Percentiles rank a stretch among this genome's conserved stretches.
These are phyloP conservation scores for Lithophane leautieri DNA, from an alignment of 2,888 invertebrate species.

Conservation along the genomic window DNA sequence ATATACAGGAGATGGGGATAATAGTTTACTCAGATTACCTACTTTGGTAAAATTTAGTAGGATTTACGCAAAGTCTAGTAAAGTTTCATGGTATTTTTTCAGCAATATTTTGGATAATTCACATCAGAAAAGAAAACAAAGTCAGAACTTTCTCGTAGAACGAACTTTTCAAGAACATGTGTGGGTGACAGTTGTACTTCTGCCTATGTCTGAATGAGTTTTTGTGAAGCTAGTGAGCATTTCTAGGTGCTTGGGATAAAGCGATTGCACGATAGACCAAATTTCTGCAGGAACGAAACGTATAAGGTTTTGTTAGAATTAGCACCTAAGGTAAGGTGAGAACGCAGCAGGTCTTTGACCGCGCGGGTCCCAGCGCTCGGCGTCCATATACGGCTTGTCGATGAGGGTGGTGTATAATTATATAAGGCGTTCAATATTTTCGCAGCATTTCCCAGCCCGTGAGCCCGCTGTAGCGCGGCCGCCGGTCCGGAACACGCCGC, in stretches of 20 bases:
- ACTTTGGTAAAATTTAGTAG: neutral
- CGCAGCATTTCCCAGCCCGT: slow-evolving; percentile 82
- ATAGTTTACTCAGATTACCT: neutral
- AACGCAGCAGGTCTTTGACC: slow-evolving; percentile 63
- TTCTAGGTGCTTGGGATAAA: neutral
- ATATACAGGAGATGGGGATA: slow-evolving; percentile 48
- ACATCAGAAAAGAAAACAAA: neutral
- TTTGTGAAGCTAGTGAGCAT: neutral
- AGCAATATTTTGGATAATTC: neutral
- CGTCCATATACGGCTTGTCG: slow-evolving; percentile 65
- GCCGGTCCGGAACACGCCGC: slow-evolving; percentile 79
- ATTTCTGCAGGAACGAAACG: slow-evolving; percentile 16
- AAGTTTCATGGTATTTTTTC: neutral
- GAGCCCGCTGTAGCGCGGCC: slow-evolving; percentile 73
- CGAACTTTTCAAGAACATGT: neutral
- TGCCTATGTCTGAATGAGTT: neutral
- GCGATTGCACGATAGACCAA: neutral
- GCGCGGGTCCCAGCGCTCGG: slow-evolving; percentile 45
- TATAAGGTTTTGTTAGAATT: slow-evolving; percentile 21
- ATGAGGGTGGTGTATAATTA: slow-evolving; percentile 69
- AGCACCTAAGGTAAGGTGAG: slow-evolving; percentile 26
- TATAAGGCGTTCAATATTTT: slow-evolving; percentile 69
- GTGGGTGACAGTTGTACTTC: neutral
- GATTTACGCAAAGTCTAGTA: neutral
- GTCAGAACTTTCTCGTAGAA: neutral